These are phyloP conservation scores for Serilophus lunatus DNA, from an alignment of 2,113 vertebrate species.

Conservation along the genomic window DNA sequence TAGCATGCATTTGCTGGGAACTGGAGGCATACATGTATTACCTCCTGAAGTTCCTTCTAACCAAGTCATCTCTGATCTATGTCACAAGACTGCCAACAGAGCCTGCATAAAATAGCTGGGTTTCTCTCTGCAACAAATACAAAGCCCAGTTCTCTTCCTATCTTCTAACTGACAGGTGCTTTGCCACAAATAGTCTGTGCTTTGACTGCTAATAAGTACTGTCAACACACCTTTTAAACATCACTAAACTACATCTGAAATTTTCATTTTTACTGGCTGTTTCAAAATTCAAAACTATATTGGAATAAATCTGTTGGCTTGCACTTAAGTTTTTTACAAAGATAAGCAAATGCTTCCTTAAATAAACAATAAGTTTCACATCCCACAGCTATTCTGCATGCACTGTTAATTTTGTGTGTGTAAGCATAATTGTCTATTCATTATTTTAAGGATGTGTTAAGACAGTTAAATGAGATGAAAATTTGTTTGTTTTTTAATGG, in stretches of 20 bases:
- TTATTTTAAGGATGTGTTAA: constrained; percentile 46
- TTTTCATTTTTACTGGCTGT: background rate
- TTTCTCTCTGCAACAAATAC: background rate
- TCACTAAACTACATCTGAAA: background rate
- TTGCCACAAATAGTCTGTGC: background rate
- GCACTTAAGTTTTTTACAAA: background rate
- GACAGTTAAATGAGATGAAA: constrained; percentile 39
- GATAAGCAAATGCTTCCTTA: constrained; percentile 45
- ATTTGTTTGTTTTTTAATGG: constrained; percentile 2
- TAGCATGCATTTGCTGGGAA: background rate
- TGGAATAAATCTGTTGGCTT: background rate
- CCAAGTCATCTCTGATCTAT: background rate
- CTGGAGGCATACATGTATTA: background rate
- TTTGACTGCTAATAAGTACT: background rate
- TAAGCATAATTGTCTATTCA: constrained; percentile 15
- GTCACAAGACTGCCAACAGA: background rate
- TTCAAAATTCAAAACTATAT: background rate
- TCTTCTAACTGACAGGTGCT: background rate
- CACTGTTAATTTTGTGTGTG: background rate
- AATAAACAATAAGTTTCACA: constrained; percentile 15
- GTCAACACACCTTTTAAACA: background rate
- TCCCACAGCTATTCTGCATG: constrained; percentile 6
- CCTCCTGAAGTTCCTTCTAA: background rate
- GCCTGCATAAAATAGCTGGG: background rate
- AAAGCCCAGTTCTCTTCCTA: background rate